A percentile compares a stretch with the other conserved stretches of the same genome.
These are phyloP conservation scores for Actinopyga echinites DNA, from an alignment of 53 echinoderm and acorn worm genomes.

Conservation along the genomic window DNA sequence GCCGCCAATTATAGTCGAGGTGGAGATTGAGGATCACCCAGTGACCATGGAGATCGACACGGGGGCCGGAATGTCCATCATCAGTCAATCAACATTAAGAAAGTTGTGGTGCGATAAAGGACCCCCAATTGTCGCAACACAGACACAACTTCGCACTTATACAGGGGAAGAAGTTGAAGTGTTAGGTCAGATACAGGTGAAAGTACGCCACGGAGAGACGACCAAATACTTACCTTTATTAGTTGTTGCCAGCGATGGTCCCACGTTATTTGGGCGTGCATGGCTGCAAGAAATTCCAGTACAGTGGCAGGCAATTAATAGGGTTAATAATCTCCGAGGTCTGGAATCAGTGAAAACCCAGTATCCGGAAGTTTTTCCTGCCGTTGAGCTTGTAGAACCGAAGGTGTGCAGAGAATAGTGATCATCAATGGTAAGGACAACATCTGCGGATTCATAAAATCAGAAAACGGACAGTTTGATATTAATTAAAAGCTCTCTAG, in stretches of 20 bases:
- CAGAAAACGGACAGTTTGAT: too few relatives aligned
- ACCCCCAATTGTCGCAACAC: background rate
- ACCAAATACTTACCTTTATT: background rate
- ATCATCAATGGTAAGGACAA: too few relatives aligned
- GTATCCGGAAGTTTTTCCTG: background rate
- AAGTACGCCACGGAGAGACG: background rate
- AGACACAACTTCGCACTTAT: background rate
- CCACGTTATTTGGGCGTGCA: slow-evolving; percentile 43
- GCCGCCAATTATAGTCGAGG: background rate
- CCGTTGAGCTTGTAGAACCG: too few relatives aligned
- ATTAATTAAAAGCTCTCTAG: too few relatives aligned
- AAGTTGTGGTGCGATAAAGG: background rate
- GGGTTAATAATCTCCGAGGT: background rate
- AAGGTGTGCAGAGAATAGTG: too few relatives aligned
- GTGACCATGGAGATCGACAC: slow-evolving; percentile 41
- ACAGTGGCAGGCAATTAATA: slow-evolving; percentile 27
- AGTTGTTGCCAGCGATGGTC: slow-evolving; percentile 9
- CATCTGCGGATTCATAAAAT: too few relatives aligned
- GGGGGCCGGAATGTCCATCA: slow-evolving; percentile 40
- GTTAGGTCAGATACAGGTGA: background rate
- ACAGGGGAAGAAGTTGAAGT: background rate
- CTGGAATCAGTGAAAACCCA: background rate
- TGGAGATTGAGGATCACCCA: background rate
- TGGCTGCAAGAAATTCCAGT: slow-evolving; percentile 43
- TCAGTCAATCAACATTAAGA: slow-evolving; percentile 1